Evolutionary conservation across 2,888 invertebrate species (phyloP).

Genomic region (Zootermopsis nevadensis): DNA sequence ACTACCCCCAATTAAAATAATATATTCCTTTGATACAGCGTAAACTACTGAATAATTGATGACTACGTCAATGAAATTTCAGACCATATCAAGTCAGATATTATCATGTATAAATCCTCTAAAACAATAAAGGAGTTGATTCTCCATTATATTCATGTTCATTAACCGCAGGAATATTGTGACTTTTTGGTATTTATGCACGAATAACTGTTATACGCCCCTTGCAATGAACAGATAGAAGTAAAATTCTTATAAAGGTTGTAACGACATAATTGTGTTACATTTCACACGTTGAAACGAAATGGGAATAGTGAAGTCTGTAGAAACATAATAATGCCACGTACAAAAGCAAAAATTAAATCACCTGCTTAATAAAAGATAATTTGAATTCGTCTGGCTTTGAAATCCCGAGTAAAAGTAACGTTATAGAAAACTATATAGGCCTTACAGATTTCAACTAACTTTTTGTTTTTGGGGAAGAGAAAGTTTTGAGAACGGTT

Average conservation of each 20-base stretch:
- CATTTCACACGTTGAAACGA: not conserved
- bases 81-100: too few species aligned
- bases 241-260: not conserved
- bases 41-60: too few species aligned
- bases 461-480: not conserved
- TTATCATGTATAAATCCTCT: too few species aligned
- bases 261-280: not conserved
- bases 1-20: too few species aligned
- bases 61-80: too few species aligned
- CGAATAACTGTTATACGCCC: not conserved
- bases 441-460: not conserved
- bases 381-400: not conserved
- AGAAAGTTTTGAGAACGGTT: not conserved
- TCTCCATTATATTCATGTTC: too few species aligned
- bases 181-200: too few species aligned
- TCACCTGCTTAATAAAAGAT: not conserved
- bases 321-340: not conserved
- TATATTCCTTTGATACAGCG: too few species aligned
- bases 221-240: not conserved
- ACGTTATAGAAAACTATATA: too few species aligned
- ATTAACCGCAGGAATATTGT: too few species aligned
- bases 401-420: too few species aligned
- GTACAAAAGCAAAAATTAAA: not conserved
- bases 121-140: too few species aligned
- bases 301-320: not conserved